phyloP scores from a whole-genome alignment of 2,888 invertebrate genomes.

The Imbricaverruca yamaguchii region DNA sequence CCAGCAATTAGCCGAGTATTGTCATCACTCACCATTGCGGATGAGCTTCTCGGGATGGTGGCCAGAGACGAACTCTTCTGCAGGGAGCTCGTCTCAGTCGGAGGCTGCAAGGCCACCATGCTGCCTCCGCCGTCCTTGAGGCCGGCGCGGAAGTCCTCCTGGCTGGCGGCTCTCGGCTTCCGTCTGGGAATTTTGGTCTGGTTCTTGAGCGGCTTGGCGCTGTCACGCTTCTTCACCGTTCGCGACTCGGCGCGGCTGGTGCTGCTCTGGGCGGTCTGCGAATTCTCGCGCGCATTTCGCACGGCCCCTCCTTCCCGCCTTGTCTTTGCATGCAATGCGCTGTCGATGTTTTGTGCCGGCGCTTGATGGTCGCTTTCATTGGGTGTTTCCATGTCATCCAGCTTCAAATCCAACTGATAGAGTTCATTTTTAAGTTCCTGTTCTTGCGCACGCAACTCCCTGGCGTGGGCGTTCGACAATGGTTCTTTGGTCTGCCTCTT shows the following conservation, averaged over 20 bases:
- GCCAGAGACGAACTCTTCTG: slow-evolving; percentile 4
- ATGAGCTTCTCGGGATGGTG: background rate
- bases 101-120: background rate
- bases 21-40: background rate
- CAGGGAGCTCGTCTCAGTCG: background rate
- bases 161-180: background rate
- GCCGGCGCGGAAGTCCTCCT: background rate
- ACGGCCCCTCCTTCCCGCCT: too few species aligned
- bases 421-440: too few species aligned
- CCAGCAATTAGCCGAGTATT: background rate
- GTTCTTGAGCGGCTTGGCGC: background rate
- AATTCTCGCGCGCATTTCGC: too few species aligned
- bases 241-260: background rate
- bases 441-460: too few species aligned
- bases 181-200: background rate
- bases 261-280: background rate
- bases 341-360: too few species aligned
- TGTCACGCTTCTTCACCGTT: background rate
- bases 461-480: too few species aligned
- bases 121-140: background rate
- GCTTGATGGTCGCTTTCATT: too few species aligned
- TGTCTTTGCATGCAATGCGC: too few species aligned
- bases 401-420: too few species aligned
- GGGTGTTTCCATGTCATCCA: too few species aligned
- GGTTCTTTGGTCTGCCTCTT: too few species aligned